phyloP scores from a whole-genome alignment of 2,113 vertebrate genomes.

The Mobula hypostoma region DNA sequence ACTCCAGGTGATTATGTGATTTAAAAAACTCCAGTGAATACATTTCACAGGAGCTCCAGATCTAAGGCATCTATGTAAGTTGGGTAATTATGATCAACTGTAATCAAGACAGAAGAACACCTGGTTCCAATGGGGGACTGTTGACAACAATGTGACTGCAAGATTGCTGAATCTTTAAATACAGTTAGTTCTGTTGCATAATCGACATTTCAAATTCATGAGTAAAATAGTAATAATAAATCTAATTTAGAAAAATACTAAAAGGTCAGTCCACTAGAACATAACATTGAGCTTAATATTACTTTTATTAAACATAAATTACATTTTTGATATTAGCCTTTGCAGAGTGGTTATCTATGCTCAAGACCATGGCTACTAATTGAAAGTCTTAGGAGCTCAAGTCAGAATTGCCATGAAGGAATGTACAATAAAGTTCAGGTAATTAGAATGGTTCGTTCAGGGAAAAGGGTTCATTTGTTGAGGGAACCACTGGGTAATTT shows the following conservation, averaged over 20 bases:
- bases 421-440: neutral
- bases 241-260: neutral
- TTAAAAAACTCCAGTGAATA: neutral
- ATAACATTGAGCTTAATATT: neutral
- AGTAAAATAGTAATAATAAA: neutral
- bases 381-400: neutral
- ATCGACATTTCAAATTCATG: neutral
- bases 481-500: conserved; percentile 14
- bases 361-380: neutral
- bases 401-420: neutral
- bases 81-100: neutral
- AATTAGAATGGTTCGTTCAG: conserved; percentile 20
- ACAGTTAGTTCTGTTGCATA: conserved; percentile 4
- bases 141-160: neutral
- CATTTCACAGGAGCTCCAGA: neutral
- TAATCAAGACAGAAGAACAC: neutral
- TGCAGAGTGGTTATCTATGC: neutral
- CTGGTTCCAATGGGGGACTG: too few species aligned
- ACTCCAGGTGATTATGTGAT: neutral
- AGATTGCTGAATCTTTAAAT: neutral
- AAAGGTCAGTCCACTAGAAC: neutral
- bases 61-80: neutral
- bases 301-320: neutral
- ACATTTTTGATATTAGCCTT: neutral
- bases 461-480: conserved; percentile 26